Conservation (phyloP, 2,113 vertebrate genomes). For the Gulo gulo region DNA sequence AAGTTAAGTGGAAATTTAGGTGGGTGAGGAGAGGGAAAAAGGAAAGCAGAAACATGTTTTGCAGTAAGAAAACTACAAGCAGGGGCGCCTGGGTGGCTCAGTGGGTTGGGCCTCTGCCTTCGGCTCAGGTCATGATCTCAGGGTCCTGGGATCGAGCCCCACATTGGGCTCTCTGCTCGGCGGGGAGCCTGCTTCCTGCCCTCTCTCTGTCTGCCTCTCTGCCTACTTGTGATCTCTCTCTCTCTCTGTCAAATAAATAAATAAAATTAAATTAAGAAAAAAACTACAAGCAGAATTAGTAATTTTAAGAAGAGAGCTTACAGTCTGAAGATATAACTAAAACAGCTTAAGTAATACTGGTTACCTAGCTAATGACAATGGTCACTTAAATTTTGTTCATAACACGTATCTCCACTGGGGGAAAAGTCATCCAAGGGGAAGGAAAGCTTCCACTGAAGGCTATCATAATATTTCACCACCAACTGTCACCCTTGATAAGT, state of each 20-base stretch:
- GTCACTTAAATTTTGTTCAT: conserved; percentile 27
- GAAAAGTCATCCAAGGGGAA: not conserved
- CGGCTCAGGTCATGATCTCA: too few species aligned
- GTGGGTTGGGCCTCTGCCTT: too few species aligned
- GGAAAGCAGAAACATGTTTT: not conserved
- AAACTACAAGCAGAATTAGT: not conserved
- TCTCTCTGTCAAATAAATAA: too few species aligned
- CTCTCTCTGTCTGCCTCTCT: too few species aligned
- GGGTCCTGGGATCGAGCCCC: too few species aligned
- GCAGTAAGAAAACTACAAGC: conserved; percentile 19
- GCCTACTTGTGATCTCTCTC: too few species aligned
- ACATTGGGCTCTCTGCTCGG: too few species aligned
- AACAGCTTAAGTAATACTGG: conserved; percentile 48
- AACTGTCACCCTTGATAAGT: not conserved
- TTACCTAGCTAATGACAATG: conserved; percentile 40
- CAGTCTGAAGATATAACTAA: not conserved
- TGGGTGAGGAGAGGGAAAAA: not conserved
- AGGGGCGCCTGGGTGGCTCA: not conserved
- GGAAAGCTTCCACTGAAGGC: not conserved
- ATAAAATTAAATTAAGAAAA: not conserved
- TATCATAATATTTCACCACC: conserved; percentile 51
- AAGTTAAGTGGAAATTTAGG: conserved; percentile 47
- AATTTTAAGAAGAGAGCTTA: conserved; percentile 38
- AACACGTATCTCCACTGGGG: not conserved
- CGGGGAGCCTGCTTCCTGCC: too few species aligned